Evolutionary conservation across 2,113 vertebrate genomes (phyloP), one percentile per base, ranked within the genome.

Genomic region (Gymnocephalus cernua): DNA sequence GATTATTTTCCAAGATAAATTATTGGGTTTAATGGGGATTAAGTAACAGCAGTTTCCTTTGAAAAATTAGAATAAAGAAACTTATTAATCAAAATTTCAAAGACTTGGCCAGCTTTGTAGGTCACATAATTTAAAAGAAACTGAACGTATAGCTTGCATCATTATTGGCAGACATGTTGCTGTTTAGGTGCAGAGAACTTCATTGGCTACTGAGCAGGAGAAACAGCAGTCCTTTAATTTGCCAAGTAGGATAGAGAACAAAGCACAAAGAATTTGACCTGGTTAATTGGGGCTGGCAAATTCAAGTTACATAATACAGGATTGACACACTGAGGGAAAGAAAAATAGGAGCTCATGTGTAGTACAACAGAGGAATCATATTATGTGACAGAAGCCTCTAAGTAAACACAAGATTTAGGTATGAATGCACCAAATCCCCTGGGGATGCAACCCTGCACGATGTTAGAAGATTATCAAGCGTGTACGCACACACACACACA

Each of bases 251-350:
- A 65, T 45, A 50, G 47, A 80, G 35, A 77, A 71, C 63, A 76
- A 76, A 64, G 82, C 29, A 79, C 58, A 10, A 32, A 45, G 48
- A 84, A 62, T 72, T 58, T 84, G 74, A 89, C 84, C 84, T 63
- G 80, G 74, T 84, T 86, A 80, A 80, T 74, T 77, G 63, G 66
- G 23, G 68, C 53, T 87, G 81, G 74, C 71, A 51, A 63, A 54
- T 72, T 25, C 0, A 7, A 44, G 82, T 87, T 90, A 79, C 58
- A 25, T 84, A 82, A 90, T 41, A 25, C 68, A 58, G 73, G 81
- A 84, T 47, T 84, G 85, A 91, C 86, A 90, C 77, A 81, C 63
- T 62, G 71, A 64, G 38, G 19, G 47, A 7, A 48, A 16, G 41
- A 21, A n/a, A 32, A n/a, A 27, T 1, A 51, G 50, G 7, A 67